Conservation (phyloP, 2,113 vertebrate genomes). For the Xenopus laevis region DNA sequence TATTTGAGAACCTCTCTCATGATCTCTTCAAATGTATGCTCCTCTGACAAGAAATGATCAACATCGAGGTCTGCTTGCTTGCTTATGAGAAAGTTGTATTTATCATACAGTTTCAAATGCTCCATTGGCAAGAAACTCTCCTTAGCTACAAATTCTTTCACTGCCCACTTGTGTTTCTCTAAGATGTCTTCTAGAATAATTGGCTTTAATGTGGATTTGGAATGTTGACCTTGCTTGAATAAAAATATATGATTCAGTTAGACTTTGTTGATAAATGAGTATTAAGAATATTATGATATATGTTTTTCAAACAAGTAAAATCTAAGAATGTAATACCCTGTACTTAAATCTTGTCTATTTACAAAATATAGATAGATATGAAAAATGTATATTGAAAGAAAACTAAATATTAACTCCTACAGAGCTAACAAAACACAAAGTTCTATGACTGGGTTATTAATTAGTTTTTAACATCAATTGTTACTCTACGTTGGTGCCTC, state of each 20-base stretch:
- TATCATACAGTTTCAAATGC: conserved; percentile 72
- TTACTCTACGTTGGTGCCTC: no score
- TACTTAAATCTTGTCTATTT: no score
- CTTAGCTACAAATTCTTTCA: conserved; percentile 62
- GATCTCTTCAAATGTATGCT: conserved; percentile 70
- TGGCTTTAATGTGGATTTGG: conserved; percentile 64
- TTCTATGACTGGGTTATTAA: no score
- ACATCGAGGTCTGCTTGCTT: conserved; percentile 71
- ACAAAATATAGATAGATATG: no score
- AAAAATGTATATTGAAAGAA: no score
- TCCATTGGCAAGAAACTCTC: conserved; percentile 67
- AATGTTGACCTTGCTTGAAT: conserved; percentile 58
- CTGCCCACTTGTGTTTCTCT: conserved; percentile 61
- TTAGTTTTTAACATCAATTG: no score
- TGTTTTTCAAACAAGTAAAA: no score
- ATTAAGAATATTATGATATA: no score
- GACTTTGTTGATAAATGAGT: no score
- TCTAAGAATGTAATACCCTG: no score
- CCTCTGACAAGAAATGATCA: conserved; percentile 69
- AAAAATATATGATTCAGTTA: not conserved
- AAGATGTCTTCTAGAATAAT: conserved; percentile 73
- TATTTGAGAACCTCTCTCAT: conserved; percentile 72
- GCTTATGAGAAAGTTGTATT: conserved; percentile 70
- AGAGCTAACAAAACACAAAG: no score
- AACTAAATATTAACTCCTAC: no score